phyloP scores from a whole-genome alignment of 1,140 invertebrate species.

The Tribolium madens region DNA sequence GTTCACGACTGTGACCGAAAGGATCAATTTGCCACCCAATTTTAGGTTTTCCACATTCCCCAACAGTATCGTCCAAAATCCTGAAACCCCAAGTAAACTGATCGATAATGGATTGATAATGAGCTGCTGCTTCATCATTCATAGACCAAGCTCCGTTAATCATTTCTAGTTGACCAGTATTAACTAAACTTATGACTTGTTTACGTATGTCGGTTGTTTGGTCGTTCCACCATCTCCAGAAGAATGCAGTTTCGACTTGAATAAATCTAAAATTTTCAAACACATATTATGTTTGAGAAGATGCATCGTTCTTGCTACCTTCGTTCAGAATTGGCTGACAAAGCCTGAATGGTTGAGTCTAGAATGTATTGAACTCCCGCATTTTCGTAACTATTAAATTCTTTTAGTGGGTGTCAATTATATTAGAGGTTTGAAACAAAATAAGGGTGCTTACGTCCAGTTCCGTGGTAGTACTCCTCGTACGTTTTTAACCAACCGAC shows the following conservation, averaged over 20 bases:
- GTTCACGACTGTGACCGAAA: constrained; percentile 79
- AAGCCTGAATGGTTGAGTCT: constrained; percentile 49
- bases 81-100: constrained; percentile 77
- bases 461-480: constrained; percentile 85
- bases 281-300: not conserved
- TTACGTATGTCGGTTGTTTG: constrained; percentile 69
- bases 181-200: constrained; percentile 65
- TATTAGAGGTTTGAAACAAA: not conserved
- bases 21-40: constrained; percentile 83
- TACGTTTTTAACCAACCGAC: constrained; percentile 88
- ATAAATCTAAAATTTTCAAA: constrained; percentile 54
- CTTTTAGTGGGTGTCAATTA: not conserved
- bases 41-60: constrained; percentile 73
- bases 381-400: constrained; percentile 16
- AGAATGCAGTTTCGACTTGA: constrained; percentile 66
- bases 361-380: constrained; percentile 58
- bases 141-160: constrained; percentile 79
- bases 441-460: constrained; percentile 63
- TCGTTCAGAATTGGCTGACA: constrained; percentile 53
- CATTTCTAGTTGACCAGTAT: constrained; percentile 79
- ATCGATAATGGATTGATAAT: constrained; percentile 88
- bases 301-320: constrained; percentile 44
- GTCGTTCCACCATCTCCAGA: constrained; percentile 76
- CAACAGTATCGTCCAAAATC: constrained; percentile 70
- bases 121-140: constrained; percentile 85